Base-by-base conservation (phyloP, 2,888 invertebrate species). In the Plemyria rubiginata region DNA sequence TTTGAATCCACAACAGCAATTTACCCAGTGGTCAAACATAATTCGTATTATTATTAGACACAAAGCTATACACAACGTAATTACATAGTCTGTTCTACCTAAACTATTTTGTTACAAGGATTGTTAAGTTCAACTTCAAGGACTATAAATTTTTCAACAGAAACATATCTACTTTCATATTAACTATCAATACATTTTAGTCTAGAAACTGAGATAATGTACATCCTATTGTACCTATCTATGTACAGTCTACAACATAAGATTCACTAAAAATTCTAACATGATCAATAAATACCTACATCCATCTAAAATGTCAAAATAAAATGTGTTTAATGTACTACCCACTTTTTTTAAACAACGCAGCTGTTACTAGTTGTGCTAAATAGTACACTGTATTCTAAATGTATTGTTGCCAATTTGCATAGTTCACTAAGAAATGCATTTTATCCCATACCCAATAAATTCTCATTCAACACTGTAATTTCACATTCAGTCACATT, bases 361-460 rank as follows among this genome's bases (percentile, higher is more conserved):
- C 81, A 87, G 90, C 91, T 91, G 90, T 90, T 90, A 91, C 90
- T 82, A 79, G 71, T 80, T 78, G 87, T 91, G 90, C 89, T 90
- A 82, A 73, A 82, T 77, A 88, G 90, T 90, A 92, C 83, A 74
- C 73, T 77, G 66, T 68, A 72, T 75, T 76, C 69, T 80, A 80
- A 73, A 72, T 72, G 70, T 74, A 13, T 62, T 72, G 65, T 62
- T 72, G 65, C 67, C 73, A 71, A 64, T 64, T 60, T 62, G 60
- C 71, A 74, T 68, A 66, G 65, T 66, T 66, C 68, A 65, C 60
- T 60, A 62, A 68, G 67, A 74, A 74, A 71, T 59, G 53, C 59
- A 69, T 60, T 65, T 72, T 67, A 65, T 68, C 71, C 70, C 71
- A 73, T 66, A 75, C 59, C 66, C 60, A 62, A 67, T 68, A 71